Evolutionary conservation across 1,140 invertebrate genomes (phyloP), one percentile per base, ranked within the genome.

Genomic region (Adelges cooleyi): DNA sequence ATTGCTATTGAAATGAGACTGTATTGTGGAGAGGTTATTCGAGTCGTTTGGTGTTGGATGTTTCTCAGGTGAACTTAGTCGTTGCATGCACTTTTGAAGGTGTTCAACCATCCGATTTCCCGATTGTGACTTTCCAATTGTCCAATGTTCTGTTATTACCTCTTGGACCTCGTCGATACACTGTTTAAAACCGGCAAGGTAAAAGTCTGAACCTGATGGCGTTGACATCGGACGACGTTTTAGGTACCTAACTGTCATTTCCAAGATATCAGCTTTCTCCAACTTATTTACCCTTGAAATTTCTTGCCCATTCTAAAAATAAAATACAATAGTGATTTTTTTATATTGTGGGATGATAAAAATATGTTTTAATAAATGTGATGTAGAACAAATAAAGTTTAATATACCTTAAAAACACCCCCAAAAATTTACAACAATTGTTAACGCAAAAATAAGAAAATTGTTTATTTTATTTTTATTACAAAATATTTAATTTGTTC

Each of bases 191-290:
- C 89, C 88, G 3, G 83, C 81, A 0, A 86, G 84, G 51, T 86
- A 83, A 1, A 84, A 82, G 65, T 85, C 76, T 46, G 84, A 82
- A 23, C 82, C 76, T 72, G 85, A 83, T 74, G 89, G 86, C 17
- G 85, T 80, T 69, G 90, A 85, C 5, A 92, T 76, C 2, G 53
- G 6, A 0, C 18, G 40, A 23, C 82, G 84, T 73, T 92, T 88
- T 66, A 95, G 77, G 75, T 95, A 89, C 73, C 92, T 92, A 11
- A 96, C 92, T 0, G 93, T 94, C 86, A 96, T 90, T 76, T 98
- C 94, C 56, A 97, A 77, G 65, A 97, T 97, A 72, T 97, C 94
- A 0, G 95, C 94, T 75, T 98, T 98, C 74, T 97, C 95, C 36
- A 97, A 75, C 74, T 97, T 96, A 1, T 65, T 68, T 1, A 89